Evolutionary conservation across 37 sponge, comb jelly and placozoan species (phyloP).

Genomic region (Diacarnus erythraeanus): DNA sequence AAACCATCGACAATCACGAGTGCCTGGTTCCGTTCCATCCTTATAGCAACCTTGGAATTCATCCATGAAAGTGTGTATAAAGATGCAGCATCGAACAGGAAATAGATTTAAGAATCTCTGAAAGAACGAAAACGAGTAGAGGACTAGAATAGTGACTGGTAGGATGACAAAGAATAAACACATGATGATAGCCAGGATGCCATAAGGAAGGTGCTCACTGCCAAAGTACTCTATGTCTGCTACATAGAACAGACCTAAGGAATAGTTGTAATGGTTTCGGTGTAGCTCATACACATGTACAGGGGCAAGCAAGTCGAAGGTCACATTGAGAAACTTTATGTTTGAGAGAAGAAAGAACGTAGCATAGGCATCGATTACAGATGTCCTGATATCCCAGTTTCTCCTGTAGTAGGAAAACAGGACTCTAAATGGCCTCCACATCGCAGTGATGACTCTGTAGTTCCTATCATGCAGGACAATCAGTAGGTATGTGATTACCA

Average conservation of each 20-base stretch:
- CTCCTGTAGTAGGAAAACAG: conserved; percentile 13
- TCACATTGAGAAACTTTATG: conserved; percentile 40
- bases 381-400: conserved; percentile 34
- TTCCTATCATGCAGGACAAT: conserved; percentile 7
- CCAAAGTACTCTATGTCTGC: conserved; percentile 48
- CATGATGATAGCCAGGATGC: conserved; percentile 18
- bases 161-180: conserved; percentile 18
- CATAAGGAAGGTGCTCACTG: conserved; percentile 41
- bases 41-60: conserved; percentile 70
- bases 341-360: conserved; percentile 64
- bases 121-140: conserved; percentile 6
- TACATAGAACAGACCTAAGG: conserved; percentile 20
- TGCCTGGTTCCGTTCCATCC: conserved; percentile 47
- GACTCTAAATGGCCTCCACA: conserved; percentile 21
- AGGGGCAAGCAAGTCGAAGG: conserved; percentile 43
- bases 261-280: neutral
- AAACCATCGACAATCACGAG: conserved; percentile 55
- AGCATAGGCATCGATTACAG: conserved; percentile 52
- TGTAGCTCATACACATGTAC: conserved; percentile 2
- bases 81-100: neutral
- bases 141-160: conserved; percentile 41
- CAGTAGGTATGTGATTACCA: conserved; percentile 7
- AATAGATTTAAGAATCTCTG: neutral
- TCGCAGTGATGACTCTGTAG: neutral
- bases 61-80: conserved; percentile 38